Base-by-base conservation (phyloP, 2,113 vertebrate genomes). In the Paracanthobrama guichenoti region DNA sequence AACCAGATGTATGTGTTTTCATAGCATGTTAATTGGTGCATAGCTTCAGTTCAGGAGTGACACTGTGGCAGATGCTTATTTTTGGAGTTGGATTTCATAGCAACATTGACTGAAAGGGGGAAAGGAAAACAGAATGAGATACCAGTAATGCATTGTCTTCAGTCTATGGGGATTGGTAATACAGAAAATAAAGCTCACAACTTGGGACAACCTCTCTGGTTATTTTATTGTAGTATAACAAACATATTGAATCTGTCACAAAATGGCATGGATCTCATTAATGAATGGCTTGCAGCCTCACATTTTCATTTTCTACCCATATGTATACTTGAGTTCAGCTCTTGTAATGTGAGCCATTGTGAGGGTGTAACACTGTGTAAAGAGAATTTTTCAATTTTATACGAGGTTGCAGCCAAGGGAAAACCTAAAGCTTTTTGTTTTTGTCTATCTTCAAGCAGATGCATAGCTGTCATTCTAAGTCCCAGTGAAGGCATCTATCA, bases 391-490 rank as follows among this genome's bases (percentile, higher is more conserved):
- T 92, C 83, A 79, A 24, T 66, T 75, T 87, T 84, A 89, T 89
- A 80, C 0, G 10, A 64, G 86, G 89, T 81, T 88, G 89, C 78
- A 92, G 90, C 87, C 87, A 81, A 87, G 87, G 84, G 88, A 81
- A 69, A 80, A 90, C 89, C 76, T 87, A 85, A 91, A 88, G 87
- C 85, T 72, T 90, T 93, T 91, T 90, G 89, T 92, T 92, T 92
- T 91, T 93, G 39, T 92, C 90, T 91, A 91, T 93, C 91, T 94
- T 91, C 91, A 93, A 94, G 92, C 91, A 94, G 94, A 95, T 92
- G 92, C 93, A 91, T 91, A 89, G 93, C 92, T 94, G 94, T 94
- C 94, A 93, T 93, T 94, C 91, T 91, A 92, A 92, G 92, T 93
- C 93, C 91, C 93, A 91, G 88, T 93, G 93, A 94, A 94, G 88